These are phyloP conservation scores for Rafetus swinhoei DNA, from an alignment of 2,113 vertebrate species.

Conservation along the genomic window DNA sequence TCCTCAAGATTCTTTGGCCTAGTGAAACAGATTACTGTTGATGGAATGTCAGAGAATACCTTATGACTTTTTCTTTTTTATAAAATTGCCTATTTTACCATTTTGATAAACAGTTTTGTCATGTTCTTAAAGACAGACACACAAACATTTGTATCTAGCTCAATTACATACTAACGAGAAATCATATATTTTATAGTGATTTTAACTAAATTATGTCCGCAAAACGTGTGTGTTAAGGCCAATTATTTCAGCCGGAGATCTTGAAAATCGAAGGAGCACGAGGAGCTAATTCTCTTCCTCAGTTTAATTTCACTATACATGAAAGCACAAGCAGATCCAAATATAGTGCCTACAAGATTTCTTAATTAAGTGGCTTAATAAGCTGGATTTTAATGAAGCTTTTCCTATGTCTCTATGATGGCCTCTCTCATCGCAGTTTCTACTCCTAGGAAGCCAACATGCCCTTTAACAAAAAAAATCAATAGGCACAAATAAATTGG, in stretches of 20 bases:
- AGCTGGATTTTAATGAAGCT: neutral
- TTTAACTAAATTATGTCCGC: neutral
- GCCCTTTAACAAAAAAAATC: neutral
- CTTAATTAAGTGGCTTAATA: neutral
- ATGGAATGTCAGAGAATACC: neutral
- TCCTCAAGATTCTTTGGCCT: neutral
- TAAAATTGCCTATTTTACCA: neutral
- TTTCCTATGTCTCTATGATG: neutral
- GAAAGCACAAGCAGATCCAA: neutral
- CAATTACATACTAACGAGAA: neutral
- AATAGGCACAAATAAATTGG: neutral
- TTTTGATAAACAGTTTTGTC: neutral
- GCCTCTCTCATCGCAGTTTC: neutral
- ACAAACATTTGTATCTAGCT: neutral
- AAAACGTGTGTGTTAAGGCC: neutral
- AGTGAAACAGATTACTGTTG: neutral
- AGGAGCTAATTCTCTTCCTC: neutral
- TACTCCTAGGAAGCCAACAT: neutral
- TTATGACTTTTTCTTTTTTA: neutral
- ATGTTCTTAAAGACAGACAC: neutral
- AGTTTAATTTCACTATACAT: neutral
- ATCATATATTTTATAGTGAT: neutral
- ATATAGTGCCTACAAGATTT: neutral
- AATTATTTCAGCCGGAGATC: neutral
- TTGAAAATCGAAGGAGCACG: neutral